phyloP scores from a whole-genome alignment of 1,140 invertebrate genomes.

The Diplogasteroides magnus region DNA sequence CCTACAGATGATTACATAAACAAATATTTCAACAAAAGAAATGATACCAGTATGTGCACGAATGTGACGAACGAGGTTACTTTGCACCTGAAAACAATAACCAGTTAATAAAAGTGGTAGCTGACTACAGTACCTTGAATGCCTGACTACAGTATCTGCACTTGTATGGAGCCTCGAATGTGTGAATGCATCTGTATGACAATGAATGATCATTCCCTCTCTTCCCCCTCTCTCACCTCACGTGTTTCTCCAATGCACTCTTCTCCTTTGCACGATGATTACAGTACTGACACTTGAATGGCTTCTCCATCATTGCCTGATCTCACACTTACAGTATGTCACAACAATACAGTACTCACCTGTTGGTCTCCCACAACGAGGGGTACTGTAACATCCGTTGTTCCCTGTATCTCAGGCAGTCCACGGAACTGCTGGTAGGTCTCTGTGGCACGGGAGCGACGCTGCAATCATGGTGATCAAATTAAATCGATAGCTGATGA shows the following conservation, averaged over 20 bases:
- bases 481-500: no score
- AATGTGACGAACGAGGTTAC: constrained; percentile 35
- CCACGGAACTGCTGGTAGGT: constrained; percentile 2
- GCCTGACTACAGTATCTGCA: constrained; percentile 27
- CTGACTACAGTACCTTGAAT: no score
- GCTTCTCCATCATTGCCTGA: constrained; percentile 24
- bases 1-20: constrained; percentile 10
- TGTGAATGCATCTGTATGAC: constrained; percentile 32
- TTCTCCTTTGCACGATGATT: constrained; percentile 34
- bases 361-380: constrained; percentile 10
- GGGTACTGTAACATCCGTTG: constrained; percentile 7
- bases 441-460: not conserved
- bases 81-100: no score
- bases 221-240: constrained; percentile 16
- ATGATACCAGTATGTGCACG: constrained; percentile 30
- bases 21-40: not conserved
- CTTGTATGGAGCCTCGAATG: constrained; percentile 32
- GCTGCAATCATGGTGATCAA: no score
- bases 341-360: not conserved
- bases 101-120: no score
- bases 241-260: constrained; percentile 29
- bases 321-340: no score
- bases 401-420: constrained; percentile 1
- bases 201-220: not conserved
- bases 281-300: constrained; percentile 33